Conservation (phyloP, 2,888 invertebrate species). For the Perizoma flavofasciatum region DNA sequence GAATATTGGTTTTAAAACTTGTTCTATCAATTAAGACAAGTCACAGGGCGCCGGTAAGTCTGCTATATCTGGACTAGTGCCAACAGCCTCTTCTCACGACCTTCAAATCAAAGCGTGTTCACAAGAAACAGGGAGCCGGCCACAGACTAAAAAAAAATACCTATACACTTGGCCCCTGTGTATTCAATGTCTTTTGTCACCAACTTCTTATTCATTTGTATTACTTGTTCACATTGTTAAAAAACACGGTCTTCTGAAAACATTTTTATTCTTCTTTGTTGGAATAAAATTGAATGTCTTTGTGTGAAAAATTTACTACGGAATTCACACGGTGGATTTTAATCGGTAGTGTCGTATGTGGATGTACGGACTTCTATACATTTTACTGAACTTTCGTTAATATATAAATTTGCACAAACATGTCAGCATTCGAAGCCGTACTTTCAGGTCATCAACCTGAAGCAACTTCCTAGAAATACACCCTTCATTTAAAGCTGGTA, state of each 20-base stretch:
- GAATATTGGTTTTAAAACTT: conserved; percentile 27
- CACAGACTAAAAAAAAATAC: conserved; percentile 6
- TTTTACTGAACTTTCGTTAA: too few species aligned
- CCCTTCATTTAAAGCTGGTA: conserved; percentile 9
- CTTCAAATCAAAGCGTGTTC: conserved; percentile 32
- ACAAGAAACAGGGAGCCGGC: conserved; percentile 34
- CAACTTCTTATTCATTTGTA: conserved; percentile 11
- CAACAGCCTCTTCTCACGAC: conserved; percentile 34
- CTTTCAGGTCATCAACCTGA: conserved; percentile 8
- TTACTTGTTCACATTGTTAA: conserved; percentile 7
- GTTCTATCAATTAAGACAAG: conserved; percentile 32
- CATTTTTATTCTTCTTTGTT: conserved; percentile 12
- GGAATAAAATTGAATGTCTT: neutral
- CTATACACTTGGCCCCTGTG: conserved; percentile 1
- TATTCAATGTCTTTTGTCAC: conserved; percentile 15
- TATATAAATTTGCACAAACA: too few species aligned
- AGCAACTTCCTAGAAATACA: conserved; percentile 12
- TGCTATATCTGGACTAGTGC: conserved; percentile 39
- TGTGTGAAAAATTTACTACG: conserved; percentile 13
- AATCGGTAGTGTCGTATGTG: too few species aligned
- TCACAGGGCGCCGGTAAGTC: conserved; percentile 48
- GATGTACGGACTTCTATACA: too few species aligned
- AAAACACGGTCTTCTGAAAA: conserved; percentile 6
- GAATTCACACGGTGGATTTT: neutral
- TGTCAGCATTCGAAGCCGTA: conserved; percentile 1